These are phyloP conservation scores for Epizoanthus fatuus DNA, from an alignment of 92 coral and sea anemone genomes.

Conservation along the genomic window DNA sequence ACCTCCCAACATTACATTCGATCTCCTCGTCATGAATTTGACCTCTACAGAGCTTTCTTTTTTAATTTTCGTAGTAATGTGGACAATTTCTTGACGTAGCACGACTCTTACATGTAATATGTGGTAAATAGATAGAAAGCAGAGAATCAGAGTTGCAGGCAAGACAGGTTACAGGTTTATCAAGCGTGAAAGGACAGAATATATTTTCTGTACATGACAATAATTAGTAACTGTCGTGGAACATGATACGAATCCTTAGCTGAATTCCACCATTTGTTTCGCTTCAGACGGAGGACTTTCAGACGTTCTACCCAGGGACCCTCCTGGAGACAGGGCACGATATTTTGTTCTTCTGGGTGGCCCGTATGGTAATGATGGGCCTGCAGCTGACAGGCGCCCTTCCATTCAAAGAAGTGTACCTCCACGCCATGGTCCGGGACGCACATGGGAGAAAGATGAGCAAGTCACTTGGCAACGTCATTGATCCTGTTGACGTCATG, in stretches of 20 bases:
- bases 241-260: not conserved
- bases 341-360: conserved; percentile 99
- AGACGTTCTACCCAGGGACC: conserved; percentile 93
- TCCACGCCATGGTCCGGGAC: conserved; percentile 99
- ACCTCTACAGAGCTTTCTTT: too few species aligned
- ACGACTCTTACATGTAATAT: too few species aligned
- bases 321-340: conserved; percentile 99
- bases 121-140: too few species aligned
- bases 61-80: too few species aligned
- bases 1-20: too few species aligned
- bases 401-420: conserved; percentile 97
- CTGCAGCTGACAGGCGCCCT: conserved; percentile 89
- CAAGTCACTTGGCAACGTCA: conserved; percentile 98
- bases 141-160: not conserved
- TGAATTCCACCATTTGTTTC: not conserved
- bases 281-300: conserved; percentile 88
- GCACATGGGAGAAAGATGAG: conserved; percentile 99
- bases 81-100: too few species aligned
- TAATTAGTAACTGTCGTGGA: not conserved
- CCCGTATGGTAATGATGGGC: conserved; percentile 99
- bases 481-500: conserved; percentile 98
- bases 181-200: too few species aligned
- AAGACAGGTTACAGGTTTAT: too few species aligned
- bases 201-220: too few species aligned
- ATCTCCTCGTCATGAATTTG: too few species aligned